Evolutionary conservation across 2,888 invertebrate genomes (phyloP).

Genomic region (Phaonia tiefii): DNA sequence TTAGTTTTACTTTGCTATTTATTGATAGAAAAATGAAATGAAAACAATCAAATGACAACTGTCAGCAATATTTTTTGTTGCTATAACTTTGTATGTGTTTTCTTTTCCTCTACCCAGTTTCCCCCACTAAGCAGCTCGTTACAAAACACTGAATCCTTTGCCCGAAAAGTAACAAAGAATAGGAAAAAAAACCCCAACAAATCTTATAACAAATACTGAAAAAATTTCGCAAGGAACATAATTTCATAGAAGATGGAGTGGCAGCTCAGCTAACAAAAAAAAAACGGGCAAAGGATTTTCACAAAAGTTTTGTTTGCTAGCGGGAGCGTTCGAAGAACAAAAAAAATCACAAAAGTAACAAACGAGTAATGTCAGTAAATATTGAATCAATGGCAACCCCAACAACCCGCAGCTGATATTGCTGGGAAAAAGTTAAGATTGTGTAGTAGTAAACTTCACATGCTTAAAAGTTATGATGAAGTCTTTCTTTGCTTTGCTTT

Average conservation of each 20-base stretch:
- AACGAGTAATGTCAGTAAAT: conserved; percentile 52
- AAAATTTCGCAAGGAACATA: conserved; percentile 9
- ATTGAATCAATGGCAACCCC: conserved; percentile 60
- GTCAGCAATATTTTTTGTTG: conserved; percentile 59
- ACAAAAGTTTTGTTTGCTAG: conserved; percentile 41
- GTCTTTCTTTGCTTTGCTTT: conserved; percentile 23
- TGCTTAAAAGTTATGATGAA: conserved; percentile 58
- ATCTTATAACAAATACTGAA: too few species aligned
- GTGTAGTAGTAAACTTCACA: conserved; percentile 43
- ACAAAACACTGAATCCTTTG: too few species aligned
- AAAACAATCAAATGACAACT: conserved; percentile 68
- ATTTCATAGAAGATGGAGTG: neutral
- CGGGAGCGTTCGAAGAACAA: neutral
- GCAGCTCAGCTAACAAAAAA: conserved; percentile 51
- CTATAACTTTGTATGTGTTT: too few species aligned
- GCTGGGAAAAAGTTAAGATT: neutral
- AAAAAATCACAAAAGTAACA: conserved; percentile 15
- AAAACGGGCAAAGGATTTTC: conserved; percentile 23
- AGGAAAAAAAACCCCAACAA: neutral
- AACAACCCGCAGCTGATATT: neutral
- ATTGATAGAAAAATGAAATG: conserved; percentile 68
- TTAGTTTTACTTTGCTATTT: conserved; percentile 38
- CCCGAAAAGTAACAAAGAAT: conserved; percentile 13
- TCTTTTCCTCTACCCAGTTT: too few species aligned
- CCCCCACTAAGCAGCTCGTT: too few species aligned